Evolutionary conservation across 1,140 invertebrate genomes (phyloP).

Genomic region (Brachionus calyciflorus): DNA sequence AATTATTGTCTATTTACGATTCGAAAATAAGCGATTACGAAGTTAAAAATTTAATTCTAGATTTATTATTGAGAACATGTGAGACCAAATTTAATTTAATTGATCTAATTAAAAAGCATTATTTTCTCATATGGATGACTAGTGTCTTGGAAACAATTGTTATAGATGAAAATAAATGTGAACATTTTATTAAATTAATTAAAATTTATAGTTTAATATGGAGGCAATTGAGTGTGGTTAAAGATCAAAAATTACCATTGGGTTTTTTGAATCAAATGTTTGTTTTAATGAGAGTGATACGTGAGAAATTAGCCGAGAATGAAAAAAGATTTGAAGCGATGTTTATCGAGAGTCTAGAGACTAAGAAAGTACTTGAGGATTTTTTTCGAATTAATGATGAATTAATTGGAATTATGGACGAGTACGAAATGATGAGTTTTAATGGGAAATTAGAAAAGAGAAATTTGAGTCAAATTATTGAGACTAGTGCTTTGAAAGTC

Average conservation of each 20-base stretch:
- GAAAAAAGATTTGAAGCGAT: not conserved
- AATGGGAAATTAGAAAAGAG: not conserved
- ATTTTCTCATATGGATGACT: conserved; percentile 51
- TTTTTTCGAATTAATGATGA: not conserved
- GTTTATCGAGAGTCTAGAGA: not conserved
- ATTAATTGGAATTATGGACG: not conserved
- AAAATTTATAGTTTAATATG: conserved; percentile 4
- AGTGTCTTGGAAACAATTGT: conserved; percentile 39
- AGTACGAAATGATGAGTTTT: not conserved
- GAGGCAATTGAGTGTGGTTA: not conserved
- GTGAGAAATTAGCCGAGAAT: not conserved
- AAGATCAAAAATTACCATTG: not conserved
- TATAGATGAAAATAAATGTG: not conserved
- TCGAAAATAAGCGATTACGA: conserved; percentile 51
- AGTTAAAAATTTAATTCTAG: conserved; percentile 49
- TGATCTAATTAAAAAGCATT: conserved; percentile 52
- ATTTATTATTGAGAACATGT: conserved; percentile 51
- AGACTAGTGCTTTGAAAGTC: not conserved
- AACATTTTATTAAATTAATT: not conserved
- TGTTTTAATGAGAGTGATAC: not conserved
- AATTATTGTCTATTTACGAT: conserved; percentile 64
- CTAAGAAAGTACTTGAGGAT: not conserved
- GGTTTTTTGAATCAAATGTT: conserved; percentile 44
- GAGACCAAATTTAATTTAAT: conserved; percentile 49
- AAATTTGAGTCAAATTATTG: not conserved